phyloP scores from a whole-genome alignment of 2,113 vertebrate species.

The Catharus minimus region DNA sequence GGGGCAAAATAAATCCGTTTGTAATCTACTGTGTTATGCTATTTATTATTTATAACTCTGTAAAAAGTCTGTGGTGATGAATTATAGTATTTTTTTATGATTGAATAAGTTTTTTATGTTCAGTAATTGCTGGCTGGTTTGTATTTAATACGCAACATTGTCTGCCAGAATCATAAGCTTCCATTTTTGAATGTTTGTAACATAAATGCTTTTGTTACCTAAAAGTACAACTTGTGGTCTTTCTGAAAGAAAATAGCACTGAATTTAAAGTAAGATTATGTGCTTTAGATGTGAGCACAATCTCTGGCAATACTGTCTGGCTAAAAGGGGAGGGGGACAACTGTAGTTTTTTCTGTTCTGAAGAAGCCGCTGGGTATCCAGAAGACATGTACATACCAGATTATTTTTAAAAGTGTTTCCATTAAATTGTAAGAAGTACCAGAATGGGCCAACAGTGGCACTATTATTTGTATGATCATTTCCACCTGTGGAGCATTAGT shows the following conservation, averaged over 20 bases:
- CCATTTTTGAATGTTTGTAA: constrained; percentile 71
- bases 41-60: constrained; percentile 77
- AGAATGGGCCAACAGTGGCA: constrained; percentile 35
- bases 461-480: constrained; percentile 39
- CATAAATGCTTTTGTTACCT: constrained; percentile 68
- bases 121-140: constrained; percentile 62
- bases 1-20: constrained; percentile 63
- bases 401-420: constrained; percentile 50
- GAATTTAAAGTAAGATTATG: constrained; percentile 56
- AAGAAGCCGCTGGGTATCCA: constrained; percentile 36
- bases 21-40: constrained; percentile 73
- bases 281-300: constrained; percentile 48
- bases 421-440: constrained; percentile 59
- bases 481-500: constrained; percentile 61
- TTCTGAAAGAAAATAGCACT: constrained; percentile 72
- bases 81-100: constrained; percentile 78
- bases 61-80: constrained; percentile 72
- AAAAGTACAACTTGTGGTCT: constrained; percentile 66
- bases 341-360: background rate
- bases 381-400: constrained; percentile 38
- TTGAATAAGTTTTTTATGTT: constrained; percentile 71
- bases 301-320: constrained; percentile 43
- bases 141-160: constrained; percentile 67
- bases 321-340: constrained; percentile 39
- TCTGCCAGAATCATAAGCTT: constrained; percentile 69